phyloP scores from a whole-genome alignment of 2,797 vertebrate genomes.

The Hemibagrus guttatus region DNA sequence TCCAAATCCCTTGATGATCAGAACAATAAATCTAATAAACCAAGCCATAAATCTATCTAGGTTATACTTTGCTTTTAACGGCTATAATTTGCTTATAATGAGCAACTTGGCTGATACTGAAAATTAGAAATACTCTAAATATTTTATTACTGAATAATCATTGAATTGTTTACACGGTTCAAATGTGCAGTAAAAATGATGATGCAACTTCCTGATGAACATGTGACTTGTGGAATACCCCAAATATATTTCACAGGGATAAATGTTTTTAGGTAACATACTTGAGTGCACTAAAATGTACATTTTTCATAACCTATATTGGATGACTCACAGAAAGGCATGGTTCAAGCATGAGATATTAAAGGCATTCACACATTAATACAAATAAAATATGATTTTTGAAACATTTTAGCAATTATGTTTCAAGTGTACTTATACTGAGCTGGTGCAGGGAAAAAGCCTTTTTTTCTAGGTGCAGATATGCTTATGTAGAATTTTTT shows the following conservation, averaged over 20 bases:
- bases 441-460: not conserved
- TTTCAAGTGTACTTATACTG: constrained; percentile 3
- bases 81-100: not conserved
- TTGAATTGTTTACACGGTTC: too few relatives aligned
- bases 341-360: not conserved
- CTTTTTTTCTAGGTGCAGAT: not conserved
- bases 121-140: not conserved
- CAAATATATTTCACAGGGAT: not conserved
- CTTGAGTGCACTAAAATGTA: not conserved
- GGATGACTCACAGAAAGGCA: constrained; percentile 2
- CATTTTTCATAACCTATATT: not conserved
- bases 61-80: not conserved
- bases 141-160: too few relatives aligned
- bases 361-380: constrained; percentile 8
- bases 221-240: not conserved
- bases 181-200: not conserved
- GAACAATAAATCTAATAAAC: not conserved
- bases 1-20: not conserved
- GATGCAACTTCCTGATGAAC: not conserved
- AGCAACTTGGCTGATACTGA: not conserved
- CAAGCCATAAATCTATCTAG: not conserved
- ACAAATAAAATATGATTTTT: constrained; percentile 7
- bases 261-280: not conserved
- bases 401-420: constrained; percentile 7
- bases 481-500: not conserved